Percentiles rank a stretch among this genome's conserved stretches.
Evolutionary conservation across 2,797 vertebrate species (phyloP).

Genomic region (Carapus acus): DNA sequence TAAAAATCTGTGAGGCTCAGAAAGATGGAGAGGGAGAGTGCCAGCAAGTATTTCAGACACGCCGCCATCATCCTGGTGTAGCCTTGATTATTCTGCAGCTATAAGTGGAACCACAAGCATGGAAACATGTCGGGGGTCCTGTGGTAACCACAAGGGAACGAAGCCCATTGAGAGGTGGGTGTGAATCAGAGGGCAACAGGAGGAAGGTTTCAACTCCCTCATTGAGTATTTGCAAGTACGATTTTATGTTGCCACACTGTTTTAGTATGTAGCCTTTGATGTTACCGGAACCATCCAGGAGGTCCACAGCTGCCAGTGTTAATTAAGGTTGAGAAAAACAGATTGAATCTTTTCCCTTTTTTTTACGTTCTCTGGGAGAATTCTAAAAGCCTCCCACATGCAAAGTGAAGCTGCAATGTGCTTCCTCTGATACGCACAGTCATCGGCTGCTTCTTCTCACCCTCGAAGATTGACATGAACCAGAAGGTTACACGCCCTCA

Average conservation of each 20-base stretch:
- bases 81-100: constrained; percentile 38
- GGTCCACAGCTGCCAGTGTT: neutral
- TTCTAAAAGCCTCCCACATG: no score
- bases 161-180: constrained; percentile 11
- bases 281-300: neutral
- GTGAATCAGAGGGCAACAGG: constrained; percentile 23
- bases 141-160: constrained; percentile 13
- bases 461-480: neutral
- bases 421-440: no score
- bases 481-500: neutral
- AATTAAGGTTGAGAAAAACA: no score
- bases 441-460: neutral
- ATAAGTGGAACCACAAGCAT: constrained; percentile 49
- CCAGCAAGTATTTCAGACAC: constrained; percentile 32
- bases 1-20: constrained; percentile 27
- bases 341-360: no score
- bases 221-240: constrained; percentile 10
- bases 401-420: no score
- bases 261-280: constrained; percentile 12
- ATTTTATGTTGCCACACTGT: constrained; percentile 17
- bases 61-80: constrained; percentile 21
- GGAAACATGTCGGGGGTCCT: constrained; percentile 35
- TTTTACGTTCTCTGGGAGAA: no score
- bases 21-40: constrained; percentile 19
- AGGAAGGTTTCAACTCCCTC: constrained; percentile 13